These are phyloP conservation scores for Entomyzon cyanotis DNA, from an alignment of 2,113 vertebrate genomes.

Conservation along the genomic window DNA sequence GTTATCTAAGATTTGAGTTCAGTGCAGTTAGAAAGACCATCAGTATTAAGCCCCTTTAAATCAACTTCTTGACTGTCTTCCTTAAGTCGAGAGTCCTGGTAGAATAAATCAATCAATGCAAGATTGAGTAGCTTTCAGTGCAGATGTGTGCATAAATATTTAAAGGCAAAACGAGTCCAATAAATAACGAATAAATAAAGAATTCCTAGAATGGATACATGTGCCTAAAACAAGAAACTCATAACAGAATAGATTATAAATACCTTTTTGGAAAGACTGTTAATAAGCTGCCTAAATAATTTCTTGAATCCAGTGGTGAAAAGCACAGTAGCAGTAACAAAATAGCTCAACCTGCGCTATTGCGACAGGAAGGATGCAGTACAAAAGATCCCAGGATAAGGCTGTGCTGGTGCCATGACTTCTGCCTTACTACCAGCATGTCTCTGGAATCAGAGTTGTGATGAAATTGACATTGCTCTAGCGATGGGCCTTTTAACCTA, in stretches of 20 bases:
- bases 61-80: background rate
- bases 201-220: background rate
- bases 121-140: background rate
- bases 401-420: background rate
- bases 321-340: background rate
- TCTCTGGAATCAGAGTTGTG: background rate
- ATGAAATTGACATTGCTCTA: background rate
- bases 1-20: background rate
- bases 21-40: background rate
- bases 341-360: background rate
- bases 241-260: background rate
- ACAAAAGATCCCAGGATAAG: background rate
- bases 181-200: background rate
- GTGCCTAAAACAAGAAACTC: background rate
- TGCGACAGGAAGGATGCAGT: background rate
- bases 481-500: background rate
- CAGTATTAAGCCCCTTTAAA: background rate
- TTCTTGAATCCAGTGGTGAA: background rate
- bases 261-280: background rate
- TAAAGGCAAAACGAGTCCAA: background rate
- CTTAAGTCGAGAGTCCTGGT: background rate
- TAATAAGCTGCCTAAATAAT: background rate
- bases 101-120: background rate
- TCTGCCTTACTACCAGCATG: background rate
- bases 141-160: background rate